phyloP scores from a whole-genome alignment of 2,888 invertebrate genomes.

The Hydropsyche betteni region DNA sequence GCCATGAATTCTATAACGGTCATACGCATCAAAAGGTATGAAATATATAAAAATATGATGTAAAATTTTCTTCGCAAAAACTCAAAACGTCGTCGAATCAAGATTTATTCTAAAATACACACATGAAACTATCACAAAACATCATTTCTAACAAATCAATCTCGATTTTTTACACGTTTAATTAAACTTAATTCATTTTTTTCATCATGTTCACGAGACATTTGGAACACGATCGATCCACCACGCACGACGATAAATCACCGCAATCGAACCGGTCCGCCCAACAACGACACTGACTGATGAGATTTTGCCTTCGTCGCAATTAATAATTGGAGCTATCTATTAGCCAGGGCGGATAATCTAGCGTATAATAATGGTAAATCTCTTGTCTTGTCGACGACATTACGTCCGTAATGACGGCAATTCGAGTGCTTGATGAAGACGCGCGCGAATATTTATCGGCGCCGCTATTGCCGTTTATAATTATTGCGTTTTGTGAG shows the following conservation, averaged over 20 bases:
- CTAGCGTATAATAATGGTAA: constrained; percentile 32
- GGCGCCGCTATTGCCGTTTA: background rate
- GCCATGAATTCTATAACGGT: too few species aligned
- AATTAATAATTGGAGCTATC: constrained; percentile 29
- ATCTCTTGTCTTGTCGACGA: constrained; percentile 26
- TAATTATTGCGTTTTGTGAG: constrained; percentile 14
- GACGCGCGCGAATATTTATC: constrained; percentile 3
- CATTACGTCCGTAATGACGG: constrained; percentile 22
- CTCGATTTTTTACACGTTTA: too few species aligned
- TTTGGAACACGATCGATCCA: too few species aligned
- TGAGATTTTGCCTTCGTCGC: constrained; percentile 12
- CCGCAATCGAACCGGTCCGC: background rate
- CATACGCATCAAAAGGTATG: too few species aligned
- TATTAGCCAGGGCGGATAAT: constrained; percentile 22
- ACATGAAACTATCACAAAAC: too few species aligned
- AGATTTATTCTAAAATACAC: too few species aligned
- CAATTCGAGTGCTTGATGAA: constrained; percentile 26
- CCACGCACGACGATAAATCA: background rate
- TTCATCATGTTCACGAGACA: too few species aligned
- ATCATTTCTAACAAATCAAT: too few species aligned
- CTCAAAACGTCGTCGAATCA: too few species aligned
- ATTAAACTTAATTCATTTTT: too few species aligned
- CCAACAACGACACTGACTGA: constrained; percentile 26
- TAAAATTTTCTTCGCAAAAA: too few species aligned
- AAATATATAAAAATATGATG: too few species aligned